Evolutionary conservation across 2,113 vertebrate genomes (phyloP).

Genomic region (Trichomycterus rosablanca): DNA sequence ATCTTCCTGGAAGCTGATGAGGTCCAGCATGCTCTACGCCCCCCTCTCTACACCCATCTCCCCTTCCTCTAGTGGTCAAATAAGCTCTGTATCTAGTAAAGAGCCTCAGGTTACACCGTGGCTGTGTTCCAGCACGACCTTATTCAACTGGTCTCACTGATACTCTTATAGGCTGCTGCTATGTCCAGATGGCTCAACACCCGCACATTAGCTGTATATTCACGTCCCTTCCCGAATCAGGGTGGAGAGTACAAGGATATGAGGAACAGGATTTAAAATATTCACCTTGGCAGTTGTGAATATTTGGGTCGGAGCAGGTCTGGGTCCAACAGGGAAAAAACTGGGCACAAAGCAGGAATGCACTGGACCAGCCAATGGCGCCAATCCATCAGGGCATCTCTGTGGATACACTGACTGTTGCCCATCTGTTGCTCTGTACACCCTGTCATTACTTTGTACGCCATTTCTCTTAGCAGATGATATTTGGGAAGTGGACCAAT

Average conservation of each 20-base stretch:
- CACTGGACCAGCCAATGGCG: no score
- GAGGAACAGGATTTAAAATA: neutral
- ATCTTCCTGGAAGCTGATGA: neutral
- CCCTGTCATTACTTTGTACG: no score
- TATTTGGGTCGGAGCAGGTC: no score
- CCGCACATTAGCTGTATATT: neutral
- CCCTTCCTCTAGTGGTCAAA: no score
- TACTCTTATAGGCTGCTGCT: neutral
- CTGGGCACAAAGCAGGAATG: no score
- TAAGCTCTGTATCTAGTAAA: neutral
- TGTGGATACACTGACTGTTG: no score
- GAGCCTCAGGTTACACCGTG: neutral
- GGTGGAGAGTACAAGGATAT: neutral
- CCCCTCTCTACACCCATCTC: neutral
- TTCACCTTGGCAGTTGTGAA: no score
- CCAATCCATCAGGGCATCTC: no score
- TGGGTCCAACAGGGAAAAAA: no score
- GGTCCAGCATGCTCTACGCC: constrained; percentile 19
- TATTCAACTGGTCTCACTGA: neutral
- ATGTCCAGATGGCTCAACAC: neutral
- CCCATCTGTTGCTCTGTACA: no score
- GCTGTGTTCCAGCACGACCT: neutral
- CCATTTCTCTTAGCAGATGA: no score
- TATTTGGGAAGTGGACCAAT: no score
- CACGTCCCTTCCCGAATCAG: constrained; percentile 12